Conservation (phyloP, 2,888 invertebrate genomes). For the Willowsia nigromaculata region DNA sequence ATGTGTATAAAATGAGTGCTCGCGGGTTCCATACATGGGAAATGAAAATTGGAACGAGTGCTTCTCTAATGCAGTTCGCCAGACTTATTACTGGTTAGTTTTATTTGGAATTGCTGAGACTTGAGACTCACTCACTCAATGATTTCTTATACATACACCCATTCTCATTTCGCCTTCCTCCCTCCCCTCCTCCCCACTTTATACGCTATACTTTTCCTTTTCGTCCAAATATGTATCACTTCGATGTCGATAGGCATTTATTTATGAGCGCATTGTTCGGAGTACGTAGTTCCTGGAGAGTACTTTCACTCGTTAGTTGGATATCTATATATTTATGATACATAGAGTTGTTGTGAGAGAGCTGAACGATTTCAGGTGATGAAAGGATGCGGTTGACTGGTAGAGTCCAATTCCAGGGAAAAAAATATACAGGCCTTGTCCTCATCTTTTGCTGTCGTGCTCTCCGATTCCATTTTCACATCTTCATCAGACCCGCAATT, state of each 20-base stretch:
- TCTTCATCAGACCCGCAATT: slow-evolving; percentile 44
- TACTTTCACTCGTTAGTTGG: background rate
- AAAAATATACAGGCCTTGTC: background rate
- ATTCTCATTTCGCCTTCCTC: background rate
- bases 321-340: slow-evolving; percentile 8
- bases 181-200: background rate
- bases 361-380: slow-evolving; percentile 31
- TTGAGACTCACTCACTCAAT: background rate
- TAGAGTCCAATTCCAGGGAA: slow-evolving; percentile 45
- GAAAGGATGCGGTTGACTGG: slow-evolving; percentile 30
- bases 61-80: background rate
- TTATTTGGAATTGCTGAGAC: slow-evolving; percentile 30
- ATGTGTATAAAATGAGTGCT: background rate
- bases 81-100: slow-evolving; percentile 26
- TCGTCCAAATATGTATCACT: background rate
- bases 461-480: slow-evolving; percentile 36
- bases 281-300: background rate
- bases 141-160: background rate
- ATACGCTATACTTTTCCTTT: background rate
- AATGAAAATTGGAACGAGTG: slow-evolving; percentile 31
- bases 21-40: background rate
- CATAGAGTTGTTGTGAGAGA: slow-evolving; percentile 3
- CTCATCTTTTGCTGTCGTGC: background rate
- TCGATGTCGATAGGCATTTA: background rate
- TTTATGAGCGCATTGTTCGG: background rate